Conservation (phyloP, 2,113 vertebrate genomes). For the Sylvilagus bachmani region DNA sequence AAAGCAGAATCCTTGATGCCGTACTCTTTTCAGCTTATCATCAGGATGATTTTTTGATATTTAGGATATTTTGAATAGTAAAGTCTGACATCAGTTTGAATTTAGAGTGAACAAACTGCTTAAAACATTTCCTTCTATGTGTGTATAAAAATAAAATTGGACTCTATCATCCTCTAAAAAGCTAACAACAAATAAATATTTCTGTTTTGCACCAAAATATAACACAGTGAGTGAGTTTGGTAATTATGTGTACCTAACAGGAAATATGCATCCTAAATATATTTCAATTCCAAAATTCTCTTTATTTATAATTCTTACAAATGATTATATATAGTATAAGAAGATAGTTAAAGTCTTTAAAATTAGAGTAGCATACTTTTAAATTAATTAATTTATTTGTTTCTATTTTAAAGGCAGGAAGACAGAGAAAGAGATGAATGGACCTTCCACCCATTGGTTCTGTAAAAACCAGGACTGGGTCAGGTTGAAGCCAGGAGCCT, state of each 20-base stretch:
- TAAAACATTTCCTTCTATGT: slow-evolving; percentile 11
- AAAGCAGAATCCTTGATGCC: neutral
- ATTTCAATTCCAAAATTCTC: slow-evolving; percentile 42
- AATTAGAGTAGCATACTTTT: neutral
- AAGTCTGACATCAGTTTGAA: slow-evolving; percentile 12
- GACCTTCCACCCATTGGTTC: too few species aligned
- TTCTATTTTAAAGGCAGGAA: too few species aligned
- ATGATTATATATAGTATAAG: neutral
- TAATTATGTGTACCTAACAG: slow-evolving; percentile 25
- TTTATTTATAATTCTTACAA: slow-evolving; percentile 32
- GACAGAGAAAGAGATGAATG: too few species aligned
- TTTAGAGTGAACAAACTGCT: neutral
- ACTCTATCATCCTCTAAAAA: neutral
- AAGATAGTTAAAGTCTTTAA: slow-evolving; percentile 2
- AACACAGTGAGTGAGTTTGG: neutral
- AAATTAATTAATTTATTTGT: too few species aligned
- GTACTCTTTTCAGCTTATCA: neutral
- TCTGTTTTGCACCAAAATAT: neutral
- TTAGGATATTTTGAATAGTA: slow-evolving; percentile 31
- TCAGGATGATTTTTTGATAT: neutral
- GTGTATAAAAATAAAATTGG: slow-evolving; percentile 53
- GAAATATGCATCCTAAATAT: slow-evolving; percentile 13
- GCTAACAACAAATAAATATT: neutral
- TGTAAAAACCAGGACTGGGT: too few species aligned
- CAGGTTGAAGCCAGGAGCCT: too few species aligned